Evolutionary conservation across 2,797 vertebrate genomes (phyloP), one percentile per base, ranked within the genome.

Genomic region (Amphiprion clarkii): DNA sequence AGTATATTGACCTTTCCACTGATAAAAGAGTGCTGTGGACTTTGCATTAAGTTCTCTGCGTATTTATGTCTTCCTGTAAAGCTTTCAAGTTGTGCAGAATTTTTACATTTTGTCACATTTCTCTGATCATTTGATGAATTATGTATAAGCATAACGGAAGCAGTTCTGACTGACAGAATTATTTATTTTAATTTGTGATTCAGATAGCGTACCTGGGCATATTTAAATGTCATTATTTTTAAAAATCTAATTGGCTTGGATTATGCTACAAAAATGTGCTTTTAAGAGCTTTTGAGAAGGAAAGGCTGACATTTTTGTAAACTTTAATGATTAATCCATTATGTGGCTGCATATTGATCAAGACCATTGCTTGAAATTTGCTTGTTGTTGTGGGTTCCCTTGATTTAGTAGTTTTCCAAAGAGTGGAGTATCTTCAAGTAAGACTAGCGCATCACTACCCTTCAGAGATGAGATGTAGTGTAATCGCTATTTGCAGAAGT

Each of bases 61-160:
- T 67, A 69, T 39, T 52, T 68, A 61, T 53, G 19, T 23, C 19
- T 69, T 48, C 19, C 46, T 61, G 33, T n/a, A 42, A 74, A 77
- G 17, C 58, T 51, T 74, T 63, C 40, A 49, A 71, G 46, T 27
- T 61, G 39, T 64, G 63, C 54, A 48, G 31, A 61, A 53, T 64
- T 59, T 56, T 61, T 64, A 54, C 48, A 46, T 12, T 16, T 25
- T 54, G 29, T 2, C 19, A 29, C 0, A 70, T 71, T 36, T 70
- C 25, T 31, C 61, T 64, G 42, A 58, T 70, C 36, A 57, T 59
- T 67, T 67, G 8, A 39, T 70, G 52, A 68, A 62, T 67, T 65
- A 61, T 77, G 16, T n/a, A 63, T 6, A 29, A 21, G 59, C 7
- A 65, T n/a, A 65, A 44, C 29, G 55, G 51, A 36, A 72, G 63